phyloP scores from a whole-genome alignment of 2,888 invertebrate genomes.

The Tanypteryx hageni region DNA sequence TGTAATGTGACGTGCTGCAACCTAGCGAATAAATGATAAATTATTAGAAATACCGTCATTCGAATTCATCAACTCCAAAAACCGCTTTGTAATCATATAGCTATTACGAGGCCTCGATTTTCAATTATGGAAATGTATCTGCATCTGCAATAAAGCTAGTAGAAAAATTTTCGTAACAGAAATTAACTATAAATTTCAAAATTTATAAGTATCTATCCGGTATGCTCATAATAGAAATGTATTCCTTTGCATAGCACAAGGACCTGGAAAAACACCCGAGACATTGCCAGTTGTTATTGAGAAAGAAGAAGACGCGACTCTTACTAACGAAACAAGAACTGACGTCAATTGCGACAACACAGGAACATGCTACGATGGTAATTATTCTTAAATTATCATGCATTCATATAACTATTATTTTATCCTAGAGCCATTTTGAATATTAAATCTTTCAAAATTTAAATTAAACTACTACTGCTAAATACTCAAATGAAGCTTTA shows the following conservation, averaged over 20 bases:
- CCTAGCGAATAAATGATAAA: no score
- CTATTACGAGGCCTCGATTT: no score
- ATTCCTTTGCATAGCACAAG: background rate
- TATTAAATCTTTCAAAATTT: slow-evolving; percentile 25
- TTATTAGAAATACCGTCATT: no score
- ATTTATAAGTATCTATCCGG: background rate
- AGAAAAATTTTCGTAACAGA: no score
- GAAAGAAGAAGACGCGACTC: slow-evolving; percentile 84
- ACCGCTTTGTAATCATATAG: no score
- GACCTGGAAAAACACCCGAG: slow-evolving; percentile 71
- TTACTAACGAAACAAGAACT: slow-evolving; percentile 86
- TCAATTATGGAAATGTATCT: no score
- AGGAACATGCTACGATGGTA: slow-evolving; percentile 96
- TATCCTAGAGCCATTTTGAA: background rate
- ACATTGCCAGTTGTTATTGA: slow-evolving; percentile 87
- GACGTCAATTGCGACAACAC: slow-evolving; percentile 95
- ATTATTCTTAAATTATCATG: slow-evolving; percentile 70
- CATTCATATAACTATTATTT: no score
- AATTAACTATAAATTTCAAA: no score
- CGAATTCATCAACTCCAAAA: no score
- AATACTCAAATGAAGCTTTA: background rate
- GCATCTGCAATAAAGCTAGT: no score
- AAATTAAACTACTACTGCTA: background rate
- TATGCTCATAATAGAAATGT: no score
- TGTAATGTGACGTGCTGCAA: no score